These are phyloP conservation scores for Euthynnus affinis DNA, from an alignment of 2,797 vertebrate species.

Conservation along the genomic window DNA sequence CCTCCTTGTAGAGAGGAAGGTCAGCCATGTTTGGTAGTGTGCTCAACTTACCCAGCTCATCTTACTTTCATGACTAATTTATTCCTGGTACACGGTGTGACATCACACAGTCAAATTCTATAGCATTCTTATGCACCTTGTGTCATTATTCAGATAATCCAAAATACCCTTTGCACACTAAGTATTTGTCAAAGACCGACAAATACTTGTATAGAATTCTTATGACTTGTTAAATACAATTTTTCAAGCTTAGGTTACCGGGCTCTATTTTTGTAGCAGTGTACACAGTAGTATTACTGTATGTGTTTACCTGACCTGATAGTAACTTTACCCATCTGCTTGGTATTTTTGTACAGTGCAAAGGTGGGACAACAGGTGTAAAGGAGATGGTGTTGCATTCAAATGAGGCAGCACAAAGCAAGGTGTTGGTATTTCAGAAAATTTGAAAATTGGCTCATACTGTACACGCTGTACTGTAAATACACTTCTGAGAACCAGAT, in stretches of 20 bases:
- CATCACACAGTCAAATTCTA: slow-evolving; percentile 16
- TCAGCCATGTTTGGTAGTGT: slow-evolving; percentile 6
- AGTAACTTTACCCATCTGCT: neutral
- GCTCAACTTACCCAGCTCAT: slow-evolving; percentile 48
- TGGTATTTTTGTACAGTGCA: neutral
- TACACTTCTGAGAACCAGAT: neutral
- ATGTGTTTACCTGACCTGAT: neutral
- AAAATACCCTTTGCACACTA: neutral
- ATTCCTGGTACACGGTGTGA: slow-evolving; percentile 41
- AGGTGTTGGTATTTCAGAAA: neutral
- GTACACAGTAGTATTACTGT: neutral
- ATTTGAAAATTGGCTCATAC: neutral
- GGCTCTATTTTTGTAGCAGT: slow-evolving; percentile 25
- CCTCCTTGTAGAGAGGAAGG: slow-evolving; percentile 36
- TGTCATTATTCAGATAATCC: neutral
- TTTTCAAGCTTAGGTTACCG: slow-evolving; percentile 1
- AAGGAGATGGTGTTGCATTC: slow-evolving; percentile 14
- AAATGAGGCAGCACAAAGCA: neutral
- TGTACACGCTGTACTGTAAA: neutral
- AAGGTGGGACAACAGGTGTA: slow-evolving; percentile 1
- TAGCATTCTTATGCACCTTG: neutral
- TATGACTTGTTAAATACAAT: neutral
- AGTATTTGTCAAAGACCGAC: no score
- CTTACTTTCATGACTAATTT: slow-evolving; percentile 27
- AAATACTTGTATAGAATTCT: neutral